Conservation (phyloP, 2,888 invertebrate genomes). For the Syrista parreyssii region DNA sequence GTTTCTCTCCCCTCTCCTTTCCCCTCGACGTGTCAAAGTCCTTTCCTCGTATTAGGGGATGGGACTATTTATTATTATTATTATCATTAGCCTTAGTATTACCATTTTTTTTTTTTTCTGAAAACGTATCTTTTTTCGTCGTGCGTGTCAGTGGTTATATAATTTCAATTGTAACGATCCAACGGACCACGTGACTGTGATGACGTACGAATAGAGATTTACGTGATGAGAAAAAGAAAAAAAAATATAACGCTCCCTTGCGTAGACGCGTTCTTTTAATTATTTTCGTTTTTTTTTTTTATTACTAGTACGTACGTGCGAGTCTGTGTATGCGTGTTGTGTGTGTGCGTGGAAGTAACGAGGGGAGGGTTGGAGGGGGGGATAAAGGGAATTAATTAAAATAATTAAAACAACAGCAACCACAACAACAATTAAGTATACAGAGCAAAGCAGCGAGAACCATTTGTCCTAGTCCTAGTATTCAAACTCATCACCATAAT, state of each 20-base stretch:
- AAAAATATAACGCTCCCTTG: neutral
- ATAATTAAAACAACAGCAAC: neutral
- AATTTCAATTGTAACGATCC: neutral
- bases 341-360: neutral
- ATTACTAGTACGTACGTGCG: neutral
- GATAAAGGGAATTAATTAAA: neutral
- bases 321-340: neutral
- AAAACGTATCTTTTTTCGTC: neutral
- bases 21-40: neutral
- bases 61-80: neutral
- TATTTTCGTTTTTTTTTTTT: neutral
- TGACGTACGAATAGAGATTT: neutral
- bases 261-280: neutral
- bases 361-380: neutral
- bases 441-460: constrained; percentile 43
- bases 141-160: neutral
- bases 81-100: neutral
- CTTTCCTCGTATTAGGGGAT: neutral
- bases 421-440: constrained; percentile 8
- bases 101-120: neutral
- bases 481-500: constrained; percentile 51
- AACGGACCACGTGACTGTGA: neutral
- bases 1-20: neutral
- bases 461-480: constrained; percentile 54
- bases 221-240: neutral